Percentiles rank a stretch among this genome's conserved stretches.
phyloP scores from a whole-genome alignment of 2,888 invertebrate species.

The Galerucella calmariensis region DNA sequence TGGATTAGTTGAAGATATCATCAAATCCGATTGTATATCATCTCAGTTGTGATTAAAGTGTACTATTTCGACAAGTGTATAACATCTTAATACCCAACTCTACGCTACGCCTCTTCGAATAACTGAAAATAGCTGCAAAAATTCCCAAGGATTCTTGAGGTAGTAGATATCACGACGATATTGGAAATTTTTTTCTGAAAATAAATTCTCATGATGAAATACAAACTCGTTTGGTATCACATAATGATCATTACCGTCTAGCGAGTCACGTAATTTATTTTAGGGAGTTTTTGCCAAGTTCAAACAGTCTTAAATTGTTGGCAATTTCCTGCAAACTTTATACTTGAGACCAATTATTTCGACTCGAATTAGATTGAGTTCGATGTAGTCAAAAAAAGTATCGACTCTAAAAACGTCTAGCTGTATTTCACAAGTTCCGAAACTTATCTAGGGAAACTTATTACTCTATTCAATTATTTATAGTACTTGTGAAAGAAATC shows the following conservation, averaged over 20 bases:
- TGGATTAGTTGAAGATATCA: no score
- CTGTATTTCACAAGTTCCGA: neutral
- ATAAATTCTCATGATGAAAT: slow-evolving; percentile 25
- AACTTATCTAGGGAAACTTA: neutral
- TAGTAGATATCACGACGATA: slow-evolving; percentile 7
- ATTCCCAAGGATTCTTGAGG: neutral
- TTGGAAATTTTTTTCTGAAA: slow-evolving; percentile 16
- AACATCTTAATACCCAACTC: neutral
- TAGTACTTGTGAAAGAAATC: no score
- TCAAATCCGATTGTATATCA: no score
- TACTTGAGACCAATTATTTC: slow-evolving; percentile 23
- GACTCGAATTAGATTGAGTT: slow-evolving; percentile 15
- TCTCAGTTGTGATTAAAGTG: no score
- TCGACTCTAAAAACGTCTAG: neutral
- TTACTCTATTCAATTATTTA: no score
- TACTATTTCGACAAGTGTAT: no score
- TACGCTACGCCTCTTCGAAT: neutral
- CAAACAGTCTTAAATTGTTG: slow-evolving; percentile 31
- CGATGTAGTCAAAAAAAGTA: slow-evolving; percentile 20
- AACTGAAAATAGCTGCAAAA: neutral
- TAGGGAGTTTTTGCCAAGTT: slow-evolving; percentile 35
- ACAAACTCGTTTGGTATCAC: slow-evolving; percentile 29
- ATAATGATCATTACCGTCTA: slow-evolving; percentile 38
- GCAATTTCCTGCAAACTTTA: slow-evolving; percentile 31
- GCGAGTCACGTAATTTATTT: slow-evolving; percentile 42